phyloP scores from a whole-genome alignment of 2,113 vertebrate species.

The Struthio camelus region DNA sequence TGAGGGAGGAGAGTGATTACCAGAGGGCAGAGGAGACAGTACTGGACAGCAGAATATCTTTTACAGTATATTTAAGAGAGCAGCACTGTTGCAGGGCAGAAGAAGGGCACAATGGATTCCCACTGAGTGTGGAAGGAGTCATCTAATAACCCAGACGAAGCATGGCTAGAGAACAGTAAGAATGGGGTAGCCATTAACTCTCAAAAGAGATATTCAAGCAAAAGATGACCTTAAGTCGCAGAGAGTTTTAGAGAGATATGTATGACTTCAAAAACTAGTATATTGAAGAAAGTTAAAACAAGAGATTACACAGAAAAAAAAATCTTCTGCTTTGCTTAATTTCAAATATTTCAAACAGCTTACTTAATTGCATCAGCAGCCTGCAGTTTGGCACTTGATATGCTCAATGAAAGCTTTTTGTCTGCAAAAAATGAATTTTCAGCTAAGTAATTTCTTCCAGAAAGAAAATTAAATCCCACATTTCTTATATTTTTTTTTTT shows the following conservation, averaged over 20 bases:
- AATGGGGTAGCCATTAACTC: background rate
- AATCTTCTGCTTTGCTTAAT: background rate
- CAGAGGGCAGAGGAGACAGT: background rate
- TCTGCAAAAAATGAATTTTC: background rate
- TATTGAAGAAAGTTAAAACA: constrained; percentile 10
- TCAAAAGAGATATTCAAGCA: background rate
- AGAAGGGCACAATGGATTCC: background rate
- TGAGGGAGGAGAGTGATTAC: constrained; percentile 18
- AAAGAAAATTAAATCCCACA: background rate
- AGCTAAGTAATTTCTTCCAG: background rate
- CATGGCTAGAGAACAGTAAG: background rate
- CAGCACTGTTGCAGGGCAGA: background rate
- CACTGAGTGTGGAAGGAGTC: background rate
- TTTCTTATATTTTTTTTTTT: background rate
- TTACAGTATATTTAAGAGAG: background rate
- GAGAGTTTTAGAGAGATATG: background rate
- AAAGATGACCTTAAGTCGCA: background rate
- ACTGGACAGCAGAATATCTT: background rate
- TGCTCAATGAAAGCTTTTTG: background rate
- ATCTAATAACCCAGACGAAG: background rate
- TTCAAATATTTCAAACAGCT: background rate
- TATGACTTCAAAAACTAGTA: background rate
- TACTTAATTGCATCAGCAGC: background rate
- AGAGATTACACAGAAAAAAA: background rate
- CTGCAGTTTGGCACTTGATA: background rate